Evolutionary conservation across 2,113 vertebrate genomes (phyloP), one percentile per base, ranked within the genome.

Genomic region (Dipodomys spectabilis): DNA sequence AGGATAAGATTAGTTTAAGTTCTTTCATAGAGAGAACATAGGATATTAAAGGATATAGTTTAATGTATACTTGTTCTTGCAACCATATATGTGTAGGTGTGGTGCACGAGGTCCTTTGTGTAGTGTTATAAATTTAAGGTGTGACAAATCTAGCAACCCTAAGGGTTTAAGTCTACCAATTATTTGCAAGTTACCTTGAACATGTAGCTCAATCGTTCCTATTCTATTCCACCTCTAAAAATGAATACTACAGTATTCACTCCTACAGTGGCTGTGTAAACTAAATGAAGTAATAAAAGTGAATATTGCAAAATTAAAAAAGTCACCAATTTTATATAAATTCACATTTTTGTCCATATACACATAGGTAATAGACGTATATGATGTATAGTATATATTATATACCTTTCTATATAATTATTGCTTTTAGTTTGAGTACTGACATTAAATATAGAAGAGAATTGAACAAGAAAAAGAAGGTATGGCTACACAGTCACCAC

Each of bases 391-490:
- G 4, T 57, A 57, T 57, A 49, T 5, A 25, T 80, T 60, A 91
- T 78, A 72, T 86, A 18, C 15, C 39, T 86, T 22, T 57, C 12
- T 57, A 57, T 57, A 57, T 57, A 57, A 57, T 57, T 57, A 75
- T 92, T 91, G n/a, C 22, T 85, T 81, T 90, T 62, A 75, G 27
- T 73, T 91, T 74, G 12, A 16, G 22, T 16, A 35, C 25, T 95
- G 67, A 69, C n/a, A 82, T 83, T 65, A 82, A 88, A 74, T 81
- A 22, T 82, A 84, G 74, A 35, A 86, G 10, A 72, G 5, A 18
- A 35, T 73, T 32, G 3, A 73, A 53, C 2, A 68, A 78, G 23
- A 12, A 89, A 71, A 85, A 4, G 9, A 93, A 71, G 77, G 3
- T 44, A 53, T 62, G 84, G 35, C 49, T 77, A 90, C 12, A 49